Percentiles rank a stretch among this genome's conserved stretches.
Conservation (phyloP, 1,140 invertebrate species). For the Trichonephila clavata region DNA sequence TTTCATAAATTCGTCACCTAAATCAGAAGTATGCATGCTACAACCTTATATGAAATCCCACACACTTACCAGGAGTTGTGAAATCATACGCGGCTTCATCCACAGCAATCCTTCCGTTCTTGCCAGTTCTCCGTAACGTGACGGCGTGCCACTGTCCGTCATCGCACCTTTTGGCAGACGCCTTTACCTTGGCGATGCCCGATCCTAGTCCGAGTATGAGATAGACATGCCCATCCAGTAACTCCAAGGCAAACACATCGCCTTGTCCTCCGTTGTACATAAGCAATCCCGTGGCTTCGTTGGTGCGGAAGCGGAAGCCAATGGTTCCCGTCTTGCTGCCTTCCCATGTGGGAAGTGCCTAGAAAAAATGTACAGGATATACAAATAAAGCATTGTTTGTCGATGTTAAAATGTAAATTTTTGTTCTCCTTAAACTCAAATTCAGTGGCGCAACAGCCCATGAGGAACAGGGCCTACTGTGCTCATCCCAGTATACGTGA, state of each 20-base stretch:
- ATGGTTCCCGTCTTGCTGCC: slow-evolving; percentile 91
- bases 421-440: too few species aligned
- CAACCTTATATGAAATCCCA: too few species aligned
- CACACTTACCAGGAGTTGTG: slow-evolving; percentile 85
- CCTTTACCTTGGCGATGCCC: slow-evolving; percentile 91
- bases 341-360: slow-evolving; percentile 91
- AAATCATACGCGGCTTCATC: slow-evolving; percentile 95
- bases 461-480: too few species aligned
- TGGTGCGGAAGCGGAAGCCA: slow-evolving; percentile 96
- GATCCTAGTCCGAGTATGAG: slow-evolving; percentile 95
- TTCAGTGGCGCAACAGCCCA: too few species aligned
- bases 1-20: too few species aligned
- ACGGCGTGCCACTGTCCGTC: slow-evolving; percentile 96
- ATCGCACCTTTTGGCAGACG: slow-evolving; percentile 90
- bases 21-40: too few species aligned
- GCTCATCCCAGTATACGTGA: too few species aligned
- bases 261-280: slow-evolving; percentile 93
- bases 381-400: too few species aligned
- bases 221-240: slow-evolving; percentile 95
- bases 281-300: slow-evolving; percentile 95
- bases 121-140: slow-evolving; percentile 88
- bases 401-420: too few species aligned
- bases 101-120: slow-evolving; percentile 92
- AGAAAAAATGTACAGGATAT: background rate
- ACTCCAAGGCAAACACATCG: slow-evolving; percentile 83